Base-by-base conservation (phyloP, 2,888 invertebrate genomes). In the Magallana nippona region DNA sequence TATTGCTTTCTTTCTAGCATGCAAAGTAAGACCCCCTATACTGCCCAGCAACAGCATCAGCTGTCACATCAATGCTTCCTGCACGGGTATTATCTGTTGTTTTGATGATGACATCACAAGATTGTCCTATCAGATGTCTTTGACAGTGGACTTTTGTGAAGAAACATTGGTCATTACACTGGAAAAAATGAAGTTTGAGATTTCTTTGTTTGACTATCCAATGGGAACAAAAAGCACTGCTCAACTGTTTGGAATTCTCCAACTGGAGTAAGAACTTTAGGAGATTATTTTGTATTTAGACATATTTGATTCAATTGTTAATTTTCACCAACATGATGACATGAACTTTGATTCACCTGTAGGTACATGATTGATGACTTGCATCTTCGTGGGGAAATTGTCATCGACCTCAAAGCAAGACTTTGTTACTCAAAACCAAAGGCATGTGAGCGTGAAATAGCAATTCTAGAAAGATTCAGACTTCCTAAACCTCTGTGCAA, bases 11-110 rank as follows among this genome's bases (percentile, higher is more conserved):
- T 44, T 44, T 44, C 8, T 5, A 84, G 84, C 55, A 17, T 84
- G 84, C 63, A 17, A 78, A n/a, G 27, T 22, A 13, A 44, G 57
- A n/a, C 63, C 57, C n/a, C 44, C 15, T 22, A 77, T 22, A 17
- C 44, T 78, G n/a, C 27, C 32, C 56, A 79, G 15, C 15, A 44
- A 78, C 19, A 60, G 71, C 19, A 22, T 85, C 15, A 83, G 44
- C 44, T 85, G 85, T 58, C 63, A 63, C 71, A 78, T 85, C 19
- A 62, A 85, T 63, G 58, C 55, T 32, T 57, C 81, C 11, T 90
- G 90, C 83, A 84, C 88, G 10, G 84, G 83, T 10, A 71, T 89
- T 2, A 63, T 83, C 44, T 90, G 90, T 80, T 90, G 90, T 82
- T 19, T 88, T 13, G 81, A 85, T 13, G 82, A 82, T 5, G 55